These are phyloP conservation scores for Diadumene lineata DNA, from an alignment of 92 coral and sea anemone genomes.

Conservation along the genomic window DNA sequence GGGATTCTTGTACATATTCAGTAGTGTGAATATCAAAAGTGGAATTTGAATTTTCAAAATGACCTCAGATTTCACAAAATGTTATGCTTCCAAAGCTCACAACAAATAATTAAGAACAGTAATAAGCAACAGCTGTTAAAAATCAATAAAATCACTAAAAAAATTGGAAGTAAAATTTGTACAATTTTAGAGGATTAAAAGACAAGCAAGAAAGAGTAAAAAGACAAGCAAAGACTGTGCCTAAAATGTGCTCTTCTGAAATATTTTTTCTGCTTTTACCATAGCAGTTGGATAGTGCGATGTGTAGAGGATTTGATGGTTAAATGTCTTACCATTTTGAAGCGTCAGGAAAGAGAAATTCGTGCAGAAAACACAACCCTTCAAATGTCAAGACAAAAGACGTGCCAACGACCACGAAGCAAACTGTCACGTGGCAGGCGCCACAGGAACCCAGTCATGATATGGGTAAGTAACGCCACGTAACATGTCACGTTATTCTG, in stretches of 20 bases:
- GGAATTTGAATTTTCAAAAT: too few species aligned
- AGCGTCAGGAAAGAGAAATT: background rate
- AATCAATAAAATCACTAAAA: too few species aligned
- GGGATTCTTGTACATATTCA: too few species aligned
- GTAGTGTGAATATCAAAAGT: too few species aligned
- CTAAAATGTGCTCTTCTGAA: background rate
- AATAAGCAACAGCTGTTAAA: background rate
- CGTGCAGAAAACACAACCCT: background rate
- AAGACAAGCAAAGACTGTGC: too few species aligned
- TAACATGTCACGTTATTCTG: background rate
- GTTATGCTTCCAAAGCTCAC: background rate
- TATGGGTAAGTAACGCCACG: background rate
- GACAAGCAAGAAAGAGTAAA: too few species aligned
- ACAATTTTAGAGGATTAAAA: too few species aligned
- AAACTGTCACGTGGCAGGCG: slow-evolving; percentile 22
- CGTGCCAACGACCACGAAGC: slow-evolving; percentile 30
- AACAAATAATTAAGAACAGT: background rate
- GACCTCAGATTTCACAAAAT: background rate
- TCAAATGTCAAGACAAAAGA: slow-evolving; percentile 3
- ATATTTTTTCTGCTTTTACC: background rate
- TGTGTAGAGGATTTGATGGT: background rate
- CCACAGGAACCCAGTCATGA: slow-evolving; percentile 23
- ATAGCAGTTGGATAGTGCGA: background rate
- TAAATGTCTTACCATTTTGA: slow-evolving; percentile 21
- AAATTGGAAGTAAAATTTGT: background rate